A percentile compares a stretch with the other conserved stretches of the same genome.
Conservation (phyloP, 2,888 invertebrate species). For the Chloromyia formosa region DNA sequence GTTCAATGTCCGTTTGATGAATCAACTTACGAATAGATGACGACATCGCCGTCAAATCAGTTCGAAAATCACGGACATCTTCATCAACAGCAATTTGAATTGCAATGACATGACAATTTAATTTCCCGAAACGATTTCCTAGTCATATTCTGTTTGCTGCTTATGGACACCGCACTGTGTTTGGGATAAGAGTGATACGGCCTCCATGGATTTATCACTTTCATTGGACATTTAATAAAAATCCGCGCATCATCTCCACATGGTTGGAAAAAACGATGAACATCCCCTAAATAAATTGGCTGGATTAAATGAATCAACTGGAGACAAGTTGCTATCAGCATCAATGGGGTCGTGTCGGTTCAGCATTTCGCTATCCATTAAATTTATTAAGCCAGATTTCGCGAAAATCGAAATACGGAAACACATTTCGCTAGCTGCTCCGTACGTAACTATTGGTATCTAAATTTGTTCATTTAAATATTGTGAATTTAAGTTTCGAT, state of each 20-base stretch:
- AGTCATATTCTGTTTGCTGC: not conserved
- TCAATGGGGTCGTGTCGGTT: not conserved
- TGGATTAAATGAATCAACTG: not conserved
- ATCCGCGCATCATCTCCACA: not conserved
- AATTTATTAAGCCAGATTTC: not conserved
- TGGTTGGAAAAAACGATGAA: not conserved
- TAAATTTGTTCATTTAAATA: not conserved
- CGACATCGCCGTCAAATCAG: not conserved
- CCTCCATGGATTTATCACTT: not conserved
- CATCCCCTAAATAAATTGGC: not conserved
- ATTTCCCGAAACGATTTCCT: not conserved
- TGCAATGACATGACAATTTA: conserved; percentile 9
- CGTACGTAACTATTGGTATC: not conserved
- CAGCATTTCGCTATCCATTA: not conserved
- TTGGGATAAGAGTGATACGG: not conserved
- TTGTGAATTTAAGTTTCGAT: not conserved
- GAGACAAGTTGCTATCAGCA: not conserved
- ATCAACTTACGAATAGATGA: not conserved
- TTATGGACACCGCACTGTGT: not conserved
- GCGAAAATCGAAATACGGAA: not conserved
- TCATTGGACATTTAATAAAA: not conserved
- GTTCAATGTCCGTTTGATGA: conserved; percentile 18
- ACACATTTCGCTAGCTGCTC: not conserved
- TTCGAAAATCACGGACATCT: not conserved
- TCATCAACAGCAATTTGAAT: conserved; percentile 15